Evolutionary conservation across 1,140 invertebrate species (phyloP), one percentile per base, ranked within the genome.

Genomic region (Polypedilum pembai): DNA sequence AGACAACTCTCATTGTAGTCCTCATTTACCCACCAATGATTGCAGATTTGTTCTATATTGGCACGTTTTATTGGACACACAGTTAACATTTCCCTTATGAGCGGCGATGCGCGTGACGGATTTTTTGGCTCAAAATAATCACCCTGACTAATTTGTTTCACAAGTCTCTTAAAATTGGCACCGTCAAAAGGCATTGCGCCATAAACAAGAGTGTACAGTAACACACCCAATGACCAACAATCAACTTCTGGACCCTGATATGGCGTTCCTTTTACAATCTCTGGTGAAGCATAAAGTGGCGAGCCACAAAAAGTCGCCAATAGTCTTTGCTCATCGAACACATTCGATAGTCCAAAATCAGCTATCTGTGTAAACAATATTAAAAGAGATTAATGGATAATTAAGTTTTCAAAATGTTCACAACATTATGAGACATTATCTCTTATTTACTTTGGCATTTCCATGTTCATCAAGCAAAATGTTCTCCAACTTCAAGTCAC

Each of bases 121-220:
- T 91, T 93, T 78, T 95, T 92, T 12, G 97, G 97, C 83, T 99
- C 96, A 80, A 94, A 98, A 83, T 98, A 99, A 83, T 97, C 94
- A 3, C 96, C 96, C 80, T 93, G 90, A 75, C 95, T 96, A 79
- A 99, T 99, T 84, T 99, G 96, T 83, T 94, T 93, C 73, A 98
- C 95, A 77, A 99, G 88, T 78, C 93, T 88, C 81, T 97, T 97
- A 81, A 99, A 99, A 85, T 99, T 98, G 75, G 94, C 95, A 73
- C 97, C 97, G 85, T 99, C 97, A 83, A 99, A 99, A 24, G 98
- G 98, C 98, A 99, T 99, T 76, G 96, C 95, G 78, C 98, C 97
- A 83, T 99, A 99, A 72, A 99, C 96, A 79, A 99, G 85, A 33
- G 98, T 99, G 80, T 99, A 99, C 0, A 99, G 84, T 18, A 99